Conservation (phyloP, 2,113 vertebrate species). For the Tetrao urogallus region DNA sequence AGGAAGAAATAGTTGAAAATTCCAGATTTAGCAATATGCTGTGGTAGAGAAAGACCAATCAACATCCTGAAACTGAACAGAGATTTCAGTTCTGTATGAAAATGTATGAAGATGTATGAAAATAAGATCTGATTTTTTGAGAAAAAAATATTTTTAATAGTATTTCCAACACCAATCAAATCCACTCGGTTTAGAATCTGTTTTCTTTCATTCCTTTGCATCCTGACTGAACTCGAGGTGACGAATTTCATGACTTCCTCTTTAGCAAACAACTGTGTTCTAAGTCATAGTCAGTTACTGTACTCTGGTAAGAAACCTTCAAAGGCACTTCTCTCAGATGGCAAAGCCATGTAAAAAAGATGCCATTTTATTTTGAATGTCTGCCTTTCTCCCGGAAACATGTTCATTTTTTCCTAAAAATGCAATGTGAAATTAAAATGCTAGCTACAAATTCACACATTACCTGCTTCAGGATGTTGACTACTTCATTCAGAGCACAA, state of each 20-base stretch:
- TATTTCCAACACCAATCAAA: not conserved
- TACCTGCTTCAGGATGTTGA: not conserved
- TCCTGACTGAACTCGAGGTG: not conserved
- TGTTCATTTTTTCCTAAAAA: not conserved
- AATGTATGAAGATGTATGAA: not conserved
- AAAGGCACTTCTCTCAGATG: not conserved
- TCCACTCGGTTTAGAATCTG: not conserved
- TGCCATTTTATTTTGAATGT: not conserved
- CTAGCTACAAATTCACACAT: not conserved
- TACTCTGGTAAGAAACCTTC: not conserved
- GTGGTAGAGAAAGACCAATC: not conserved
- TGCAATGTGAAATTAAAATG: not conserved
- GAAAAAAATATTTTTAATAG: not conserved
- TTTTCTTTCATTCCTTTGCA: not conserved
- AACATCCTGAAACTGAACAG: not conserved
- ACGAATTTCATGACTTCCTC: not conserved
- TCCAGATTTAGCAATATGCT: not conserved
- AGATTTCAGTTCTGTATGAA: not conserved
- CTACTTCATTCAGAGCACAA: not conserved
- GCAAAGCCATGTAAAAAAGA: not conserved
- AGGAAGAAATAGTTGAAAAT: not conserved
- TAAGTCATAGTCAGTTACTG: not conserved
- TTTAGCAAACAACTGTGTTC: not conserved
- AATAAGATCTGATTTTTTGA: constrained; percentile 1
- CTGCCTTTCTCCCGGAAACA: not conserved